Conservation (phyloP, 2,888 invertebrate genomes). For the Acanthoscelides obtectus region DNA sequence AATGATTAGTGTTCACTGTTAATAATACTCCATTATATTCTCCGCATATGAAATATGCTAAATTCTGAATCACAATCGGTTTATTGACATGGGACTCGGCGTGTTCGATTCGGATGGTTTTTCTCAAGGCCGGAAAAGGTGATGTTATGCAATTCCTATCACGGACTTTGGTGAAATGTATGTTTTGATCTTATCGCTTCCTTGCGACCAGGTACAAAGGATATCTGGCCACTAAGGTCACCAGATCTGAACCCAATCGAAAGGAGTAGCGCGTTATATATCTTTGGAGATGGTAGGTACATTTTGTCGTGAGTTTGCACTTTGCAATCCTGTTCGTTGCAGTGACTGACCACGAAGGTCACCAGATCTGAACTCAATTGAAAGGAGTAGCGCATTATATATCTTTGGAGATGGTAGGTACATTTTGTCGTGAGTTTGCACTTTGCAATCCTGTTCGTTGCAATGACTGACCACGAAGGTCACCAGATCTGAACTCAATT, state of each 20-base stretch:
- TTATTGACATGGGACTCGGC: not conserved
- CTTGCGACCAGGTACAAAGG: no score
- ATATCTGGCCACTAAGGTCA: no score
- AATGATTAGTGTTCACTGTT: not conserved
- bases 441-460: not conserved
- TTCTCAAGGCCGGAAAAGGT: not conserved
- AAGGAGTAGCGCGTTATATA: no score
- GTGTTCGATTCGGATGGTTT: not conserved
- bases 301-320: no score
- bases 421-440: no score
- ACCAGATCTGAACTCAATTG: constrained; percentile 2
- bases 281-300: no score
- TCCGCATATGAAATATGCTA: not conserved
- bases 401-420: no score
- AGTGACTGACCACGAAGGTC: constrained; percentile 2
- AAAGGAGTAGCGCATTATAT: no score
- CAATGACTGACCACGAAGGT: constrained; percentile 1
- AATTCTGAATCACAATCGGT: not conserved
- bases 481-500: constrained; percentile 3
- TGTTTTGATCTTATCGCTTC: no score
- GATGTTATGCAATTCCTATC: not conserved
- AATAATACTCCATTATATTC: not conserved
- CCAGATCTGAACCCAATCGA: no score
- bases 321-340: not conserved
- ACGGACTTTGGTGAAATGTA: no score